Base-by-base conservation (phyloP, 2,888 invertebrate species). In the Arge pagana region DNA sequence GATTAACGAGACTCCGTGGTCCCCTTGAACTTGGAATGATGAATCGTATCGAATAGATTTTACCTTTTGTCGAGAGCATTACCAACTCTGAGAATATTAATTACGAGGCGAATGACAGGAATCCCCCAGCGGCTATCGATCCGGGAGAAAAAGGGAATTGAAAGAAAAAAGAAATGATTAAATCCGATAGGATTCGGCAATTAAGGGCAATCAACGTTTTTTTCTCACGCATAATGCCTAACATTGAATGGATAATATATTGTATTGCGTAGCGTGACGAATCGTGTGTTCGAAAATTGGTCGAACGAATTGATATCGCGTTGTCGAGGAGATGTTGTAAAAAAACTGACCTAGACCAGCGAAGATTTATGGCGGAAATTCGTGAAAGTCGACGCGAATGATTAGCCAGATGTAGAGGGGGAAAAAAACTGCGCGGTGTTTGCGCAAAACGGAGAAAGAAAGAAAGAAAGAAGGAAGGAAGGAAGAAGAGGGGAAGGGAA, bases 181-280 rank as follows among this genome's bases (percentile, higher is more conserved):
- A 40, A 40, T 24, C 16, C 15, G 26, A 40, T 40, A 26, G 26
- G 40, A 40, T 39, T 15, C 24, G n/a, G 24, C 23, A 39, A 39
- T 39, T 39, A 39, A 15, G 13, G 24, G 39, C 39, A 39, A 23
- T 39, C 23, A 39, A 39, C 13, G 24, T 10, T 23, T 19, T 37
- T 37, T 37, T 2, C 6, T 37, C 21, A 13, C 18, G 1, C 6
- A 21, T 11, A 37, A 23, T 11, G 21, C n/a, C n/a, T n/a, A n/a
- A n/a, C n/a, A n/a, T n/a, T n/a, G n/a, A n/a, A n/a, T n/a, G n/a
- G 21, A 2, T 37, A 18, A 37, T 13, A 21, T 21, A 7, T 21
- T 11, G 19, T 8, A 8, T 37, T 10, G 1, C 11, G n/a, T 2
- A 37, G 19, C 37, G 6, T 13, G 11, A 21, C 10, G 16, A n/a